These are phyloP conservation scores for Muscina levida DNA, from an alignment of 2,888 invertebrate genomes.

Conservation along the genomic window DNA sequence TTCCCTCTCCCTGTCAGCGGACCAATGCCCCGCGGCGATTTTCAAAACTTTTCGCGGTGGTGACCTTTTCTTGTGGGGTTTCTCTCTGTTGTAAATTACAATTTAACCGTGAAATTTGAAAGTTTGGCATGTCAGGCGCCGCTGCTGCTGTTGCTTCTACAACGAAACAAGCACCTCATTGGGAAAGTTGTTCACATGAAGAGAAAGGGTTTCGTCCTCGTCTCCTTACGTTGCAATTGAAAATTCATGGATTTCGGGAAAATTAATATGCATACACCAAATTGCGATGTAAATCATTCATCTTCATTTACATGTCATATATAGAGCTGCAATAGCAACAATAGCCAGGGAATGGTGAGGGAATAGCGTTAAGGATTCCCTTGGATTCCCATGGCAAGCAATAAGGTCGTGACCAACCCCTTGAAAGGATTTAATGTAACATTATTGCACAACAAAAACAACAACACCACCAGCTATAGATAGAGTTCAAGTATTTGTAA, in stretches of 20 bases:
- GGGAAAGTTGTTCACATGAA: constrained; percentile 13
- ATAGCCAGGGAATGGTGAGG: not conserved
- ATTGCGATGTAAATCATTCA: constrained; percentile 65
- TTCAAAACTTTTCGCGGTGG: constrained; percentile 25
- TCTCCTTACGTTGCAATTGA: not conserved
- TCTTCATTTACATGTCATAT: constrained; percentile 67
- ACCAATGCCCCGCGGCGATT: constrained; percentile 53
- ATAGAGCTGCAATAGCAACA: constrained; percentile 41
- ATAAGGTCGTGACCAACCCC: not conserved
- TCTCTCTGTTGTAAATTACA: constrained; percentile 39
- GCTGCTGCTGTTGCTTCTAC: too few species aligned
- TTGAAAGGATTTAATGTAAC: constrained; percentile 32
- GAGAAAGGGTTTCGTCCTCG: constrained; percentile 31
- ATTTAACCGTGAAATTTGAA: constrained; percentile 59
- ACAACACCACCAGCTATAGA: not conserved
- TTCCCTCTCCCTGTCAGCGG: not conserved
- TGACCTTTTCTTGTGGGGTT: constrained; percentile 29
- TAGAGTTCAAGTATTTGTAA: constrained; percentile 60
- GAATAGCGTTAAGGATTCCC: not conserved
- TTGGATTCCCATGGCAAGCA: too few species aligned
- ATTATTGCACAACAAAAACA: not conserved
- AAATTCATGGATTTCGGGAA: constrained; percentile 47
- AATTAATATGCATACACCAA: constrained; percentile 48
- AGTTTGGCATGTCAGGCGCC: constrained; percentile 20
- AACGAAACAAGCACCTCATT: constrained; percentile 9